Conservation (phyloP, 2,888 invertebrate genomes). For the Ennomos fuscantarius region DNA sequence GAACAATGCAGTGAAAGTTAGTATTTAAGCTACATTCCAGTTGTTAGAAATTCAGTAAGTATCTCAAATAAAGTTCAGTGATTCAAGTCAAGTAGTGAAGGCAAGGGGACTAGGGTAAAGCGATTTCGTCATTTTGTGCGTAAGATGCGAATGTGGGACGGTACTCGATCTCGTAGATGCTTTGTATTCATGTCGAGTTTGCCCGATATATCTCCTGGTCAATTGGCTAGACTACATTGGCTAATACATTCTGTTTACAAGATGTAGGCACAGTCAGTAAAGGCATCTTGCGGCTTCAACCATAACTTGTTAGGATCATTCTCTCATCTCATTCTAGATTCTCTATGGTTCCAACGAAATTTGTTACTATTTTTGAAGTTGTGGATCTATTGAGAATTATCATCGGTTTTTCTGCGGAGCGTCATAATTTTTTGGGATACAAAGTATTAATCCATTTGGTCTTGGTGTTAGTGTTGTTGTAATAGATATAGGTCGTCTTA, state of each 20-base stretch:
- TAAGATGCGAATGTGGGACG: slow-evolving; percentile 34
- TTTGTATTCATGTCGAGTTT: slow-evolving; percentile 39
- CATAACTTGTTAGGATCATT: too few relatives aligned
- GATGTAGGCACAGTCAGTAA: background rate
- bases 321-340: too few relatives aligned
- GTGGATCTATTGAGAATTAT: too few relatives aligned
- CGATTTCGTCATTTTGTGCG: slow-evolving; percentile 17
- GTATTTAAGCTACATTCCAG: slow-evolving; percentile 33
- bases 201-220: slow-evolving; percentile 22
- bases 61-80: slow-evolving; percentile 29
- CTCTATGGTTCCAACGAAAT: too few relatives aligned
- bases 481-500: too few relatives aligned
- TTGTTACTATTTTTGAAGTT: too few relatives aligned
- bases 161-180: slow-evolving; percentile 25
- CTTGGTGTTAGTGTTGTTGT: too few relatives aligned
- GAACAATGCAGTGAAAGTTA: slow-evolving; percentile 60
- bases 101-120: background rate
- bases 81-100: slow-evolving; percentile 28
- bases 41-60: slow-evolving; percentile 14
- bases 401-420: too few relatives aligned
- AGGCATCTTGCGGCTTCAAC: too few relatives aligned
- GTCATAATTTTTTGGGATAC: too few relatives aligned
- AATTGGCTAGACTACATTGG: slow-evolving; percentile 39
- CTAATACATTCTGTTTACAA: slow-evolving; percentile 19
- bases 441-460: too few relatives aligned